Conservation (phyloP, 2,888 invertebrate species). For the Molanna angustata region DNA sequence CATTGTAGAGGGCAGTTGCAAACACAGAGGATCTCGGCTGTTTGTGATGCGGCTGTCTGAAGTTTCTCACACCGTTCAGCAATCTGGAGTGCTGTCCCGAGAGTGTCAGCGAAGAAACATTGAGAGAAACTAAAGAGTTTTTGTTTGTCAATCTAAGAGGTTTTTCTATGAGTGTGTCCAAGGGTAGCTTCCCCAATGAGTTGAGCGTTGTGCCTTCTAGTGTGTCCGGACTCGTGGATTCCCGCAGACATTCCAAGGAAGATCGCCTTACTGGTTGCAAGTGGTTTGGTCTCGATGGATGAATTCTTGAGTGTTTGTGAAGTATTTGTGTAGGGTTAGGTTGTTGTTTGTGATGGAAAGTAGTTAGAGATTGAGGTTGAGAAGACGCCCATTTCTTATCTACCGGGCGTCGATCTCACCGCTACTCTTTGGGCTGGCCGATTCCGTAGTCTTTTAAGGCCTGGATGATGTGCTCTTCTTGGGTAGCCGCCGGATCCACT, state of each 20-base stretch:
- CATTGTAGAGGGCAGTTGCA: too few relatives aligned
- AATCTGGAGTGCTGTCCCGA: too few relatives aligned
- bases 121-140: too few relatives aligned
- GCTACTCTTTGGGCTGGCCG: constrained; percentile 36
- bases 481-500: constrained; percentile 56
- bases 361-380: background rate
- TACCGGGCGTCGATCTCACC: constrained; percentile 17
- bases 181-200: background rate
- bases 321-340: background rate
- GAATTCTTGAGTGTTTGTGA: background rate
- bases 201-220: background rate
- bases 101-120: too few relatives aligned
- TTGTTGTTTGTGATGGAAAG: background rate
- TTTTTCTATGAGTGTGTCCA: background rate
- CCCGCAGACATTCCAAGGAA: background rate
- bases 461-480: constrained; percentile 66
- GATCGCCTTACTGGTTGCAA: background rate
- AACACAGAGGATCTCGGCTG: too few relatives aligned
- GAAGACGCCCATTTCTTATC: constrained; percentile 14
- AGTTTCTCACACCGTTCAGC: too few relatives aligned
- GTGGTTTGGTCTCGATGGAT: background rate
- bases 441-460: constrained; percentile 64
- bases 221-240: background rate
- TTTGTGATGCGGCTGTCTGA: too few relatives aligned
- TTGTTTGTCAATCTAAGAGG: too few relatives aligned